phyloP scores from a whole-genome alignment of 1,140 invertebrate species.

The Ooceraea biroi region DNA sequence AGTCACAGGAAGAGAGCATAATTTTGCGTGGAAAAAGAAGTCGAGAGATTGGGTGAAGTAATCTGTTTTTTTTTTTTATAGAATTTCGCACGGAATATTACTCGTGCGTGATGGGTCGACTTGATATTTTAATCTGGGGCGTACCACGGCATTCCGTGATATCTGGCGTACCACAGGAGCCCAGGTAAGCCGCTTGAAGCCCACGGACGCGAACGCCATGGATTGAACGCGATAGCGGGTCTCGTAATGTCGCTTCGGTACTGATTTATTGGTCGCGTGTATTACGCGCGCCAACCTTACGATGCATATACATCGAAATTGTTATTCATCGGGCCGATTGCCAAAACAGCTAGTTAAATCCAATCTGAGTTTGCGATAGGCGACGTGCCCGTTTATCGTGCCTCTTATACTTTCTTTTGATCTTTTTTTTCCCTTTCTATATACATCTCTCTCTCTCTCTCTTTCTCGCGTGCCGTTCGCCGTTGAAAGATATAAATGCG shows the following conservation, averaged over 20 bases:
- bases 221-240: background rate
- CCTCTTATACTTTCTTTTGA: background rate
- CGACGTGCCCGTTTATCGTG: background rate
- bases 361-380: background rate
- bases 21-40: too few species aligned
- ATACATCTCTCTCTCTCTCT: background rate
- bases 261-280: conserved; percentile 33
- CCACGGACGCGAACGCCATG: conserved; percentile 6
- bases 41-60: too few species aligned
- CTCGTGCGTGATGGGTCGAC: too few species aligned
- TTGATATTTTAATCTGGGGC: too few species aligned
- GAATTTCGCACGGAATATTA: too few species aligned
- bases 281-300: background rate
- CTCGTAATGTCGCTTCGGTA: conserved; percentile 22
- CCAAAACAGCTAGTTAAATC: conserved; percentile 28
- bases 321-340: conserved; percentile 19
- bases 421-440: background rate
- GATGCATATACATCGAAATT: background rate
- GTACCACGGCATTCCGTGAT: too few species aligned
- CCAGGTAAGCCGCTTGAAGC: background rate
- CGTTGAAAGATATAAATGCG: background rate
- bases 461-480: background rate
- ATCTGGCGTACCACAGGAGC: too few species aligned
- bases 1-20: too few species aligned
- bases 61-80: too few species aligned